phyloP scores from a whole-genome alignment of 2,797 vertebrate genomes.

The Artibeus jamaicensis region DNA sequence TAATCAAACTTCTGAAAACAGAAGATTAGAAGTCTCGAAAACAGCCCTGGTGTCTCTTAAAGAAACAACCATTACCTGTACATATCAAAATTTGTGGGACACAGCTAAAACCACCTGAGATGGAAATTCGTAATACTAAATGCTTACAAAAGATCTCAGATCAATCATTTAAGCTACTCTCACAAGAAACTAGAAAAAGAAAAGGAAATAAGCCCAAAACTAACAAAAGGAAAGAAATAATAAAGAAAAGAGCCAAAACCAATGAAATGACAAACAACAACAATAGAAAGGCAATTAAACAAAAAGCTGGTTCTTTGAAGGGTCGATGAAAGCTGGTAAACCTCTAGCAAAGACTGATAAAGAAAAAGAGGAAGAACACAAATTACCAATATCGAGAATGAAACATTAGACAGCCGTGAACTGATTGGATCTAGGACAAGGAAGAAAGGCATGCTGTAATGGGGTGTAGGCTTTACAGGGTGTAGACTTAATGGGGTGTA shows the following conservation, averaged over 20 bases:
- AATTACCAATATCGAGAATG: not conserved
- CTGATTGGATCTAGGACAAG: slow-evolving; percentile 88
- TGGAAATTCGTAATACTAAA: not conserved
- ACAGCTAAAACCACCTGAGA: not conserved
- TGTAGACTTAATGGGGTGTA: too few species aligned
- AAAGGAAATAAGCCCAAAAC: too few species aligned
- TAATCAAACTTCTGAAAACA: not conserved
- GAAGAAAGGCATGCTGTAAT: too few species aligned
- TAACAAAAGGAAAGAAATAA: too few species aligned
- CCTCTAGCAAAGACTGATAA: not conserved
- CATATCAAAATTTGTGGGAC: not conserved
- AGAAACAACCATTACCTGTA: not conserved
- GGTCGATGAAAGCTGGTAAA: not conserved
- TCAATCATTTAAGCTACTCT: not conserved
- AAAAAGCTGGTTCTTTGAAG: not conserved
- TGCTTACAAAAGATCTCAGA: not conserved
- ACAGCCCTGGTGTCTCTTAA: not conserved
- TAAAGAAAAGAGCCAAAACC: too few species aligned
- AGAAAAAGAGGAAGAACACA: not conserved
- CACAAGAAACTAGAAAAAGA: not conserved
- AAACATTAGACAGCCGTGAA: slow-evolving; percentile 84
- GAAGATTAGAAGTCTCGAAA: not conserved
- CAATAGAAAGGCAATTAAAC: not conserved
- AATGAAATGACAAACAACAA: not conserved
- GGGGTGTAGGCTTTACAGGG: too few species aligned